Percentiles rank a stretch among this genome's conserved stretches.
Conservation (phyloP, 1,140 invertebrate species). For the Metaphire vulgaris region DNA sequence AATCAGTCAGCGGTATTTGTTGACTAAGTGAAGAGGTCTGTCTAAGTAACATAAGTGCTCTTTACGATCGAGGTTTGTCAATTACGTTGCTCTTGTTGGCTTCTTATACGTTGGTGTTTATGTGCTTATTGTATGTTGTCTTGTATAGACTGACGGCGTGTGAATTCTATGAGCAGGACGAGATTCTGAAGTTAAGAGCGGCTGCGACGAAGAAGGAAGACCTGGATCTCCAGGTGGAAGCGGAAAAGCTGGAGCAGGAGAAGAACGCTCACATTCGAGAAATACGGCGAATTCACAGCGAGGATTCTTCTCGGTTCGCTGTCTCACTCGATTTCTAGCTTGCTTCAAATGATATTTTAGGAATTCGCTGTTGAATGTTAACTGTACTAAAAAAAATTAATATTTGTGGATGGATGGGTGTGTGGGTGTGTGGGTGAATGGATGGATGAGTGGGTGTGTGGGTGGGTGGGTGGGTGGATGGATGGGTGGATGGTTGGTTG, state of each 20-base stretch:
- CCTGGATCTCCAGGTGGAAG: constrained; percentile 90
- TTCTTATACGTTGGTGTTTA: no score
- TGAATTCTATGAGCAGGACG: constrained; percentile 58
- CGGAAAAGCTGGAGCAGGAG: constrained; percentile 97
- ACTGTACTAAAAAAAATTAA: no score
- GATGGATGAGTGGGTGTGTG: not conserved
- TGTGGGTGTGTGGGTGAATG: not conserved
- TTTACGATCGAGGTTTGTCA: no score
- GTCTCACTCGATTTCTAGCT: no score
- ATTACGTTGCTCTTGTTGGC: no score
- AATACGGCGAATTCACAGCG: constrained; percentile 97
- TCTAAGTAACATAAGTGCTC: no score
- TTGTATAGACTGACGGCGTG: constrained; percentile 49
- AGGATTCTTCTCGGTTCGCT: constrained; percentile 80
- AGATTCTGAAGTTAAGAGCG: constrained; percentile 72
- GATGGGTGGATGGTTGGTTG: not conserved
- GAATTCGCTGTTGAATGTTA: no score
- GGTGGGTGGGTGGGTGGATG: not conserved
- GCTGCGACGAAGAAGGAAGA: constrained; percentile 97
- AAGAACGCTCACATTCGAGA: constrained; percentile 97
- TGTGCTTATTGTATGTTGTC: not conserved
- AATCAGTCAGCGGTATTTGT: no score
- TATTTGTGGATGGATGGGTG: not conserved
- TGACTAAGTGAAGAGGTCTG: no score
- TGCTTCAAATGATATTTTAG: no score